Conservation (phyloP, 2,797 vertebrate genomes). For the Gouania willdenowi region DNA sequence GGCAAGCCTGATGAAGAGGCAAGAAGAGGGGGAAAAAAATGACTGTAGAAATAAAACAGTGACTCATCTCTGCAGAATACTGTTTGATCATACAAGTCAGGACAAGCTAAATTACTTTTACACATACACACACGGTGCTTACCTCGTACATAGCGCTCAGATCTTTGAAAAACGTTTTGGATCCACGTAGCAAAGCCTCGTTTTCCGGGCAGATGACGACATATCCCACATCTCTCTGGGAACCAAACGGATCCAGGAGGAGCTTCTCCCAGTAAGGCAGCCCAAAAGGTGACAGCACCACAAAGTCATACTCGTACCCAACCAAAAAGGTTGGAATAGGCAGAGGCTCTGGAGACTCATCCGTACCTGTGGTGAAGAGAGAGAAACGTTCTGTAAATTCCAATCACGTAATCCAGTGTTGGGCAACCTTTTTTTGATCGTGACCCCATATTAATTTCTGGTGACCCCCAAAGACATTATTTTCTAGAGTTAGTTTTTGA, state of each 20-base stretch:
- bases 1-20: constrained; percentile 81
- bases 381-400: too few relatives aligned
- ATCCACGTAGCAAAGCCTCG: constrained; percentile 88
- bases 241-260: constrained; percentile 95
- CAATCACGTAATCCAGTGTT: too few relatives aligned
- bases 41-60: too few relatives aligned
- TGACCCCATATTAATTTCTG: too few relatives aligned
- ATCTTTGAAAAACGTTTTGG: constrained; percentile 95
- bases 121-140: constrained; percentile 11
- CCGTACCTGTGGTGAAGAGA: constrained; percentile 82
- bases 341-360: constrained; percentile 97
- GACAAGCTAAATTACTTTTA: constrained; percentile 1
- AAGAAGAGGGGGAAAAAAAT: not conserved
- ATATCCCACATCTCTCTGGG: constrained; percentile 94
- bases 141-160: constrained; percentile 96
- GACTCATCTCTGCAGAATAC: constrained; percentile 7
- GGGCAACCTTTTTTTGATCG: too few relatives aligned
- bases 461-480: too few relatives aligned
- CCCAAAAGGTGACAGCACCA: constrained; percentile 98
- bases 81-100: constrained; percentile 27
- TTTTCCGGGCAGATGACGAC: constrained; percentile 97
- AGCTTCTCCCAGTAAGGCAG: constrained; percentile 99
- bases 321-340: constrained; percentile 97
- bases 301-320: constrained; percentile 95
- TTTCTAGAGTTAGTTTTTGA: too few relatives aligned